Base-by-base conservation (phyloP, 2,113 vertebrate species). In the Mesembrinibis cayennensis region DNA sequence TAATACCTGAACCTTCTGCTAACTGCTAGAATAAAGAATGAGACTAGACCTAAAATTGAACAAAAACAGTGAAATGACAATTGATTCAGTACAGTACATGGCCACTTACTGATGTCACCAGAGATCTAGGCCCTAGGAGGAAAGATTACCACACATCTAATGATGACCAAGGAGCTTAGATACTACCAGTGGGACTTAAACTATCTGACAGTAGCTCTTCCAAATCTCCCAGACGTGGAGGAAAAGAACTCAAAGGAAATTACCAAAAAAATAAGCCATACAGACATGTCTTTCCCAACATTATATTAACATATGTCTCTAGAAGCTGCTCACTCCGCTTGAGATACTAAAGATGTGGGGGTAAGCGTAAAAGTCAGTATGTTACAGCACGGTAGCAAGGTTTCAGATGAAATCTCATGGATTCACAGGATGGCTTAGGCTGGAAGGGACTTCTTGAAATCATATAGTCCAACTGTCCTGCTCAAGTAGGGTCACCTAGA, bases 401-500 rank as follows among this genome's bases (percentile, higher is more conserved):
- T 63, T 81, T 65, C 69, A 73, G 34, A n/a, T 42, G 23, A 76
- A 53, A 84, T 27, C 10, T 62, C 52, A 45, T 3, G 3, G 16
- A 30, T 34, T 40, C n/a, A 70, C 5, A 61, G 10, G 29, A 30
- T 66, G 4, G 11, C 13, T 91, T 85, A 45, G 9, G 7, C 29
- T 82, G 25, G 9, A 91, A 91, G 9, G 13, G 30, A 13, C 11
- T 79, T 61, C 25, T 32, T 79, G 40, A 11, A 23, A 55, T 42
- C 0, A 0, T 7, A 21, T 2, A 73, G 10, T 42, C 19, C 2
- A 2, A 40, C 5, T 3, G 10, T 16, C 13, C 9, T 32, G 17
- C 0, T 50, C 25, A 23, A 42, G 29, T 12, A 65, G 16, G 4
- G 0, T 30, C 26, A 47, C 8, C 18, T 18, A 34, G 6, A 77